Conservation (phyloP, 2,888 invertebrate genomes). For the Apodemia zela region DNA sequence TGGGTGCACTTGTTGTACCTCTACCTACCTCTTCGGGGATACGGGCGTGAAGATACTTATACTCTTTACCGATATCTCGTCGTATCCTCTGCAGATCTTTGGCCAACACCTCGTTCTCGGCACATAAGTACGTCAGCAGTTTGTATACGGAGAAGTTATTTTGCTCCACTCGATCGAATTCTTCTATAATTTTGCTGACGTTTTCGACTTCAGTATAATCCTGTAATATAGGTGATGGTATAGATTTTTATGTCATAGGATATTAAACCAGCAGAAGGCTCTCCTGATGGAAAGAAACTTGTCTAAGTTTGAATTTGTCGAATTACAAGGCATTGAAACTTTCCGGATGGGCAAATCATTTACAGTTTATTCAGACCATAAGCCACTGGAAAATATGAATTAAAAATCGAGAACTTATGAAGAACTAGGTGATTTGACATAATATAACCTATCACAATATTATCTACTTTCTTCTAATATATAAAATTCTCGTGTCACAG, state of each 20-base stretch:
- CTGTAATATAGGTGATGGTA: slow-evolving; percentile 38
- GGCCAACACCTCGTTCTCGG: slow-evolving; percentile 50
- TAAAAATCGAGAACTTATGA: neutral
- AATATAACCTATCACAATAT: too few relatives aligned
- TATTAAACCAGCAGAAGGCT: too few relatives aligned
- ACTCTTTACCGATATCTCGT: slow-evolving; percentile 43
- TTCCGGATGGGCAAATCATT: neutral
- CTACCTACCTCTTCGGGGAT: too few relatives aligned
- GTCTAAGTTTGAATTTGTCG: too few relatives aligned
- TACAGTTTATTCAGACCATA: neutral
- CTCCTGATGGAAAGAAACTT: too few relatives aligned
- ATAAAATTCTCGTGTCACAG: too few relatives aligned
- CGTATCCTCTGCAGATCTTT: slow-evolving; percentile 39
- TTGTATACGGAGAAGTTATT: slow-evolving; percentile 88
- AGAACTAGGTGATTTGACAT: neutral
- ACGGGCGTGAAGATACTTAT: too few relatives aligned
- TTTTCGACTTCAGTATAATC: slow-evolving; percentile 72
- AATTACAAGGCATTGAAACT: too few relatives aligned
- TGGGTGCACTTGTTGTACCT: too few relatives aligned
- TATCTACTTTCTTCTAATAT: too few relatives aligned
- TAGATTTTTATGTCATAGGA: too few relatives aligned
- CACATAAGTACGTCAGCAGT: slow-evolving; percentile 82
- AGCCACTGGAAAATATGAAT: neutral
- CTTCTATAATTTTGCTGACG: slow-evolving; percentile 77
- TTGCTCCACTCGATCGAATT: slow-evolving; percentile 84